Evolutionary conservation across 2,113 vertebrate genomes (phyloP), one percentile per base, ranked within the genome.

Genomic region (Strix uralensis): DNA sequence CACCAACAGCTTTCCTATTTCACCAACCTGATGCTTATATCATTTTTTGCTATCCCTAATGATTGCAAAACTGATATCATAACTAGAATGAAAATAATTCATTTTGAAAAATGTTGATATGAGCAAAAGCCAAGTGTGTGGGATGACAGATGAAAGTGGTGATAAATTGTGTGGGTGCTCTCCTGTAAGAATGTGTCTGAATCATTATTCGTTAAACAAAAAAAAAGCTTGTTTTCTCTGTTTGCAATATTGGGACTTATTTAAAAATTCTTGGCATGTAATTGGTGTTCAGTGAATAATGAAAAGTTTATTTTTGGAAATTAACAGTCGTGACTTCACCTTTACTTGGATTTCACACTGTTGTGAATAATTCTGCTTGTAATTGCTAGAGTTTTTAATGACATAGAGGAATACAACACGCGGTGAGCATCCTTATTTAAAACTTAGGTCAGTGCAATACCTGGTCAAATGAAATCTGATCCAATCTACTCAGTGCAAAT

Each of bases 101-200:
- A 87, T 94, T 96, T 96, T 7, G 63, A 86, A 94, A 94, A 97
- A 91, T 95, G 94, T 94, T 96, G 96, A 92, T 95, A 92, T 86
- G 96, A 95, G 95, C 91, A 94, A 87, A 95, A 95, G 95, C 94
- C 88, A 96, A 91, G 78, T 73, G 51, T 94, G 96, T 95, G 74
- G 97, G 97, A 95, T 95, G 95, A 94, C 89, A 95, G 87, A 91
- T 97, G 95, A 95, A 96, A 96, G 91, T 94, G 91, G 92, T 97
- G 97, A 95, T 97, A 97, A 96, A 97, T 86, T 97, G 94, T 96
- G 95, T 97, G 91, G 96, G 96, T 95, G 93, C 84, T 82, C 94
- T 97, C 78, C 57, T 91, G 94, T 86, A 86, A 75, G 92, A 95
- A 95, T 94, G 87, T 80, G 91, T 81, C 94, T 96, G 97, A 97